Evolutionary conservation across 2,113 vertebrate genomes (phyloP).

Genomic region (Planiliza haematocheilus): DNA sequence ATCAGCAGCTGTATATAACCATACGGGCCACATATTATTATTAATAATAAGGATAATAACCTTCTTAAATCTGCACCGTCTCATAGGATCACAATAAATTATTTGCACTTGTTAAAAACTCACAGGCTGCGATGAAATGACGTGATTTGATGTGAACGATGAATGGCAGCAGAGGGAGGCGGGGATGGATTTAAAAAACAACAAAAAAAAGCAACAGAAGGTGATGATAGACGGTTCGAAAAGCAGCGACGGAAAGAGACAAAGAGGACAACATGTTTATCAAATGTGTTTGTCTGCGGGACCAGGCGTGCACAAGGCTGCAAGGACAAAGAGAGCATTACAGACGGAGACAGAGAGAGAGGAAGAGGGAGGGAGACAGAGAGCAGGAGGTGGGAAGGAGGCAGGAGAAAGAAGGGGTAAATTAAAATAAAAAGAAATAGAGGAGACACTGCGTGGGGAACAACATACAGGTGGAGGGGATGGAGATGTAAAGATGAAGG

Average conservation of each 20-base stretch:
- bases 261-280: constrained; percentile 61
- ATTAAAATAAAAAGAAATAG: constrained; percentile 23
- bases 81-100: background rate
- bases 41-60: no score
- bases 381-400: no score
- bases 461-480: constrained; percentile 24
- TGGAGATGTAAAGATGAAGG: constrained; percentile 19
- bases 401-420: constrained; percentile 23
- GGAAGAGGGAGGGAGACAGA: no score
- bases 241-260: constrained; percentile 36
- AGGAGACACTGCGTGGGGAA: no score
- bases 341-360: constrained; percentile 19
- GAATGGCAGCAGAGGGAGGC: constrained; percentile 17
- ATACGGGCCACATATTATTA: constrained; percentile 13
- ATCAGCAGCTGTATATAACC: constrained; percentile 50
- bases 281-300: constrained; percentile 48
- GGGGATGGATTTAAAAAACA: constrained; percentile 11
- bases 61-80: constrained; percentile 19
- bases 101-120: background rate
- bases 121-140: background rate
- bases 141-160: background rate
- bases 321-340: constrained; percentile 68
- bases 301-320: constrained; percentile 12
- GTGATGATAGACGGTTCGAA: constrained; percentile 39
- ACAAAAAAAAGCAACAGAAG: constrained; percentile 39